These are phyloP conservation scores for Indri indri DNA, from an alignment of 2,113 vertebrate genomes.

Conservation along the genomic window DNA sequence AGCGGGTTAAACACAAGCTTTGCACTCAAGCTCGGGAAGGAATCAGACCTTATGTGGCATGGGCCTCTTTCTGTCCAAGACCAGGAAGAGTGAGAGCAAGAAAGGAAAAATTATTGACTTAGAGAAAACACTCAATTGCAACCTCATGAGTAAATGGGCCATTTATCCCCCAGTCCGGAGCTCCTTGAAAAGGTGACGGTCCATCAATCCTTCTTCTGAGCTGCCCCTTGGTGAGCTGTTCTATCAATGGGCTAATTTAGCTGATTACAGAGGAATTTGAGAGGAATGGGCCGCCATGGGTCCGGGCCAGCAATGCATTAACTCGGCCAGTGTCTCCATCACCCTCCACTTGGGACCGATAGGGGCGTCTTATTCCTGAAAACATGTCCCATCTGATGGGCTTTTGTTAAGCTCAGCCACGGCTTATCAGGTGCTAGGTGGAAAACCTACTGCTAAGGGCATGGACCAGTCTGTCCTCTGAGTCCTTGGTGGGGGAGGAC, in stretches of 20 bases:
- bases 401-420: conserved; percentile 53
- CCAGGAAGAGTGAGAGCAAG: conserved; percentile 27
- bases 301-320: conserved; percentile 75
- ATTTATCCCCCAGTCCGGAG: conserved; percentile 61
- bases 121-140: conserved; percentile 51
- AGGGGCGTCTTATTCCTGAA: conserved; percentile 61
- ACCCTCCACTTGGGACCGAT: conserved; percentile 37
- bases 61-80: neutral
- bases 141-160: conserved; percentile 69
- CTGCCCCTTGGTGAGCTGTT: conserved; percentile 62
- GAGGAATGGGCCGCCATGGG: conserved; percentile 69
- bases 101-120: conserved; percentile 61
- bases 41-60: neutral
- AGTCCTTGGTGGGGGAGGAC: conserved; percentile 21
- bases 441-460: conserved; percentile 22
- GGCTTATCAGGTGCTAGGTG: conserved; percentile 75
- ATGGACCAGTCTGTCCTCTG: neutral
- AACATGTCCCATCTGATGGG: conserved; percentile 54
- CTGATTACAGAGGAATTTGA: conserved; percentile 78
- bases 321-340: conserved; percentile 53
- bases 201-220: conserved; percentile 67
- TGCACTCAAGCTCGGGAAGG: neutral
- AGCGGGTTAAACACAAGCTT: neutral
- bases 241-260: conserved; percentile 78
- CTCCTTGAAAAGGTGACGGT: conserved; percentile 77